Evolutionary conservation across 2,113 vertebrate species (phyloP).

Genomic region (Saguinus midas): DNA sequence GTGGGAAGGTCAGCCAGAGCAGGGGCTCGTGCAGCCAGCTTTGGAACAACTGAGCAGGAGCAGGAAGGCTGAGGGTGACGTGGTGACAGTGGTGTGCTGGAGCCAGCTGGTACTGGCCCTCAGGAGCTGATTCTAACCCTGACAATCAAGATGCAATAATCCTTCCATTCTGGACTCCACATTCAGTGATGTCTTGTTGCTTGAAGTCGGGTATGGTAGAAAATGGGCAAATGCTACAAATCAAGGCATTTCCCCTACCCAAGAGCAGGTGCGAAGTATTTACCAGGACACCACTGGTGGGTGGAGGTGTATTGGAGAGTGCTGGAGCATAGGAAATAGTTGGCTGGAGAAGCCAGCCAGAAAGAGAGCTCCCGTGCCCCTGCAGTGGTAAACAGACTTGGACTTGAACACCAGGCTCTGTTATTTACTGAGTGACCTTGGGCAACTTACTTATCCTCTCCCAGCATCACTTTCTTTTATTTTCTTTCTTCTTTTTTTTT

Average conservation of each 20-base stretch:
- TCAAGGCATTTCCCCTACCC: not conserved
- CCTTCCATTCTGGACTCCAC: not conserved
- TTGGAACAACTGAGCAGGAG: not conserved
- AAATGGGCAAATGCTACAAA: not conserved
- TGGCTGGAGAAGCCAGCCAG: no score
- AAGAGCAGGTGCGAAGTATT: not conserved
- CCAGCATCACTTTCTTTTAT: no score
- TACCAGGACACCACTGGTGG: constrained; percentile 66
- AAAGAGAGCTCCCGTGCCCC: no score
- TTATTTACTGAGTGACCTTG: no score
- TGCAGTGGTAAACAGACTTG: no score
- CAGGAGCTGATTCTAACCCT: not conserved
- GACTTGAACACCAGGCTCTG: no score
- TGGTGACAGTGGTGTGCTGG: not conserved
- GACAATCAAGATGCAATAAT: not conserved
- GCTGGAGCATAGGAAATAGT: no score
- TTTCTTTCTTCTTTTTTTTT: no score
- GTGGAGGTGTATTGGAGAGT: no score
- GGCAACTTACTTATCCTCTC: no score
- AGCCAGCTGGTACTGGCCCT: not conserved
- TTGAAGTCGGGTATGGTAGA: not conserved
- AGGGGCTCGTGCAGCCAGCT: fast-evolving
- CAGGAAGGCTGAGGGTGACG: not conserved
- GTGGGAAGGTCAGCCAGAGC: not conserved
- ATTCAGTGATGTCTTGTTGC: not conserved